These are phyloP conservation scores for Agonopterix arenella DNA, from an alignment of 2,888 invertebrate species.

Conservation along the genomic window DNA sequence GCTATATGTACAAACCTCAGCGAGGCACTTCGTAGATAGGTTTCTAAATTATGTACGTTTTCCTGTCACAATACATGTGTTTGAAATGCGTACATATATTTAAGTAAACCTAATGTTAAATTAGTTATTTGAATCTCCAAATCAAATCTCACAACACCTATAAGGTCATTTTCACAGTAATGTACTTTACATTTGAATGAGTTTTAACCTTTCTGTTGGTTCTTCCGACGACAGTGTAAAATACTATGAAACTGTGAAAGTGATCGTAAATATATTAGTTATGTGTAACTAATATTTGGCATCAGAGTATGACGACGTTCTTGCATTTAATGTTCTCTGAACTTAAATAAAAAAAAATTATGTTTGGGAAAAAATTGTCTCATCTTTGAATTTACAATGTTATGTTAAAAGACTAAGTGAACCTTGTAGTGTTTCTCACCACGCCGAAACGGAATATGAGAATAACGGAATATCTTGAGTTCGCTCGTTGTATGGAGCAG, in stretches of 20 bases:
- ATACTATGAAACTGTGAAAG: conserved; percentile 5
- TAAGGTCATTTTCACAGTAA: conserved; percentile 11
- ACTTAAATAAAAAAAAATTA: background rate
- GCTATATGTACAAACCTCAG: conserved; percentile 62
- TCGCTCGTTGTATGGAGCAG: no score
- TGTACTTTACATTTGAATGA: background rate
- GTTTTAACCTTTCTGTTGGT: no score
- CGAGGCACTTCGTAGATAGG: conserved; percentile 54
- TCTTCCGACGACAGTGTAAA: no score
- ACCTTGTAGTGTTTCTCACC: no score
- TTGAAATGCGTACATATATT: no score
- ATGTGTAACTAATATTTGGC: conserved; percentile 59
- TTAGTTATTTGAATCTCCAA: background rate
- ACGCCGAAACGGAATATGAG: no score
- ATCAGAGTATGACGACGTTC: conserved; percentile 42
- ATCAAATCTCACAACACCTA: conserved; percentile 18
- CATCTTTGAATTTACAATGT: no score
- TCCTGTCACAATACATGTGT: no score
- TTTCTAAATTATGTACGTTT: conserved; percentile 4
- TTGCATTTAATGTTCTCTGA: background rate
- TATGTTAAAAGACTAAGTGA: no score
- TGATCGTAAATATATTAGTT: conserved; percentile 36
- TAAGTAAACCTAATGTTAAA: no score
- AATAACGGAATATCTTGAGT: no score
- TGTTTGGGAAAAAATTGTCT: no score